Base-by-base conservation (phyloP, 1,140 invertebrate species). In the Danaus plexippus region DNA sequence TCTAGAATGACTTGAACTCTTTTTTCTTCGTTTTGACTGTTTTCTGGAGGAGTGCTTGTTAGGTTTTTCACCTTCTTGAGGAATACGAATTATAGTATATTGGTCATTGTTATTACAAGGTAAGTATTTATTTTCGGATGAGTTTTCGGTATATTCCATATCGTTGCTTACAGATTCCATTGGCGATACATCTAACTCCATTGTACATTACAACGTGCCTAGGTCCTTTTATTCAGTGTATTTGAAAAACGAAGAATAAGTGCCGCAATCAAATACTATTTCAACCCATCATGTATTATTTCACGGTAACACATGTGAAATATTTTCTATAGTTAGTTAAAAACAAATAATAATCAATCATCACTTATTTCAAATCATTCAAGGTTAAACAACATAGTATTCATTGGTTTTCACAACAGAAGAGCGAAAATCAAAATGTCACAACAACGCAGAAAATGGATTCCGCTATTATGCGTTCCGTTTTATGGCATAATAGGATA, bases 1-100 rank as follows among this genome's bases (percentile, higher is more conserved):
- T 64, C 90, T 88, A 41, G 90, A 88, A 79, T 91, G 92, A 49
- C 92, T 90, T 9, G 93, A 93, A 67, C 93, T 94, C 87, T 94
- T 94, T 70, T 92, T 89, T 64, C 93, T 88, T 57, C 93, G 85
- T 66, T 94, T 94, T 11, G 93, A 93, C 73, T 95, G 93, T 81
- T 95, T 94, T 70, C 92, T 89, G 57, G 84, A 86, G 9, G 83
- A 87, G 65, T 85, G 84, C 69, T 83, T 85, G 66, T 73, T 84
- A 13, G 72, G 69, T 63, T 87, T 84, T 64, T 82, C 81, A 63
- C 65, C 72, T 63, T 85, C 80, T 64, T 85, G 81, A 46, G 80
- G 76, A 64, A 87, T 84, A 54, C 80, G 75, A 67, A 85, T 82
- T 44, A 87, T 73, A 18, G 80, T 78, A 57, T 80, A 85, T 58